Base-by-base conservation (phyloP, 2,797 vertebrate genomes). In the Tympanoctomys barrerae region DNA sequence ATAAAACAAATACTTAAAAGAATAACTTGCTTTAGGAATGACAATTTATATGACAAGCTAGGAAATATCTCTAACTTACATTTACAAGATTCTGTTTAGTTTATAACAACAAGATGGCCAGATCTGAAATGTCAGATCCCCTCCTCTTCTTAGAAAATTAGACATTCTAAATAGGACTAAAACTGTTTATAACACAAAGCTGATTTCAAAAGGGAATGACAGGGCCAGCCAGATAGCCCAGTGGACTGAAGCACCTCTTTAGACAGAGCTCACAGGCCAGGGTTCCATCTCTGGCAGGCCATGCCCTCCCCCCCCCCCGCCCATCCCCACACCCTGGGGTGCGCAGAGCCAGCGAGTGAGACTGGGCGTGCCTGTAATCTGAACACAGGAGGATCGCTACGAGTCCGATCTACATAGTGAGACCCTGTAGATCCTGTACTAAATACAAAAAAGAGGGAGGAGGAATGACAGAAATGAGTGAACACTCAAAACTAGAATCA, bases 1-100 rank as follows among this genome's bases (percentile, higher is more conserved):
- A 89, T 66, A 94, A 95, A 93, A 81, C 42, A 86, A 62, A 89
- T 95, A 95, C 88, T 93, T 90, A 88, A 2, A 94, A 80, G 79
- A 68, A 93, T 68, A 80, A 73, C 54, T 77, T 57, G 64, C 61
- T 70, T 81, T 21, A 71, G 46, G 24, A 92, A 84, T 90, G 61
- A 57, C 64, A 89, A 24, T 64, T 93, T 94, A 22, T 33, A 75
- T 36, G 57, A 46, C 8, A 73, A 94, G 64, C 86, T 75, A 81
- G 78, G 28, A 94, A 92, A 52, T 77, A 68, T 82, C 12, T 82
- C 54, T 81, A 93, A 68, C 77, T 82, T 93, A 57, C 39, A 87
- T 79, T 89, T 91, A 77, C 49, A 83, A 90, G 94, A 70, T 83
- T 90, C 42, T 83, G 33, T 9, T 42, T 66, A 18, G 8, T 21